A percentile compares a stretch with the other conserved stretches of the same genome.
Evolutionary conservation across 2,888 invertebrate genomes (phyloP).

Genomic region (Mythimna vitellina): DNA sequence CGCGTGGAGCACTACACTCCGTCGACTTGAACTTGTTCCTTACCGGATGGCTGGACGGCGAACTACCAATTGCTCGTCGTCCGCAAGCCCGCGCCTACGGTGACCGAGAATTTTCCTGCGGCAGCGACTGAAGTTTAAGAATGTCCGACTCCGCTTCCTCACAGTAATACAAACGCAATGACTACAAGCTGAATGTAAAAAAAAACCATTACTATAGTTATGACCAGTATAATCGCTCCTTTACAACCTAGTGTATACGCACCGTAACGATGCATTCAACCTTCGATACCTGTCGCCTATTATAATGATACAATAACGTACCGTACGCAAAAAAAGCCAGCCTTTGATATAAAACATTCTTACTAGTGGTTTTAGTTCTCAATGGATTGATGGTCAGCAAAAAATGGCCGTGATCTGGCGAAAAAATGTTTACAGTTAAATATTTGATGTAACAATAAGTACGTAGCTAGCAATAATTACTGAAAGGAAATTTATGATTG

Average conservation of each 20-base stretch:
- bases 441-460: conserved; percentile 2
- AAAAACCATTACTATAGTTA: background rate
- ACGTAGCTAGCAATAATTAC: background rate
- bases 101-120: too few species aligned
- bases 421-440: background rate
- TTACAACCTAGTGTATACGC: conserved; percentile 22
- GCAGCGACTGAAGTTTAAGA: too few species aligned
- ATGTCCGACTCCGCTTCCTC: too few species aligned
- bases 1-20: too few species aligned
- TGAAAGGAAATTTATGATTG: background rate
- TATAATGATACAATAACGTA: conserved; percentile 62
- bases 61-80: too few species aligned
- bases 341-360: conserved; percentile 44
- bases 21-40: too few species aligned
- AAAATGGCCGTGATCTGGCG: conserved; percentile 46
- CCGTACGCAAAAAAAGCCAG: conserved; percentile 63
- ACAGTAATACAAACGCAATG: too few species aligned
- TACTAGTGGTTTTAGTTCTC: conserved; percentile 36
- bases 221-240: conserved; percentile 1
- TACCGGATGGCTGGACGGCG: too few species aligned
- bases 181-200: background rate
- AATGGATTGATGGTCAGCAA: conserved; percentile 40
- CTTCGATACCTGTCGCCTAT: conserved; percentile 52
- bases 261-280: conserved; percentile 52
- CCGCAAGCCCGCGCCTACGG: too few species aligned